A percentile compares a stretch with the other conserved stretches of the same genome.
Conservation (phyloP, 2,888 invertebrate species). For the Cheilosia grossa region DNA sequence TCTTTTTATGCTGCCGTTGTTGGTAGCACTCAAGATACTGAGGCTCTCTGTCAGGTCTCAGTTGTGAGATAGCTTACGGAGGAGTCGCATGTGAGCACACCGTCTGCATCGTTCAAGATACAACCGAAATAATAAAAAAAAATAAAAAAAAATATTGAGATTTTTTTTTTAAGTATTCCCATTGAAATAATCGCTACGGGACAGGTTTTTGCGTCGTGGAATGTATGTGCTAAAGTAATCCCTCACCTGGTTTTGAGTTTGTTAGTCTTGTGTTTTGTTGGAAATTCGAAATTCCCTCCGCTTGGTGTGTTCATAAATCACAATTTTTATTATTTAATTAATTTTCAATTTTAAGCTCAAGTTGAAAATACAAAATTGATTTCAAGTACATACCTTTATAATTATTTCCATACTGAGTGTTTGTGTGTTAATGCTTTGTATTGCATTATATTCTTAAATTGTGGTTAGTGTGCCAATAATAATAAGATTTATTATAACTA, state of each 20-base stretch:
- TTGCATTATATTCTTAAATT: constrained; percentile 6
- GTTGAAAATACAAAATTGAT: constrained; percentile 3
- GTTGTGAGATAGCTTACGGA: constrained; percentile 65
- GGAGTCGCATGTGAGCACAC: constrained; percentile 50
- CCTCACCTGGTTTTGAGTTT: constrained; percentile 33
- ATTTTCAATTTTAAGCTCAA: constrained; percentile 21
- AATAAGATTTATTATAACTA: not conserved
- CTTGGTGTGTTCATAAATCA: constrained; percentile 14
- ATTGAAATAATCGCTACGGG: constrained; percentile 57
- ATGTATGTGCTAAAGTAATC: constrained; percentile 30
- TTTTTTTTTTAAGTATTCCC: constrained; percentile 39
- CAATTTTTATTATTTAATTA: constrained; percentile 16
- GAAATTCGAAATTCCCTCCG: constrained; percentile 38
- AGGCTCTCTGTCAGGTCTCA: constrained; percentile 60
- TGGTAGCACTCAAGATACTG: constrained; percentile 45
- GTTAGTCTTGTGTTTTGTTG: constrained; percentile 22
- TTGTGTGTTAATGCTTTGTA: constrained; percentile 11
- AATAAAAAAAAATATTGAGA: constrained; percentile 25
- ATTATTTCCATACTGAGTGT: not conserved
- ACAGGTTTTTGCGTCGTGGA: constrained; percentile 61
- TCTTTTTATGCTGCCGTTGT: constrained; percentile 44
- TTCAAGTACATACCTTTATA: not conserved
- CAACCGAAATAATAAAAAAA: constrained; percentile 30
- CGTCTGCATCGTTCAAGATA: constrained; percentile 25
- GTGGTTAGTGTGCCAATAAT: constrained; percentile 4